Conservation (phyloP, 2,113 vertebrate species). For the Scophthalmus maximus region DNA sequence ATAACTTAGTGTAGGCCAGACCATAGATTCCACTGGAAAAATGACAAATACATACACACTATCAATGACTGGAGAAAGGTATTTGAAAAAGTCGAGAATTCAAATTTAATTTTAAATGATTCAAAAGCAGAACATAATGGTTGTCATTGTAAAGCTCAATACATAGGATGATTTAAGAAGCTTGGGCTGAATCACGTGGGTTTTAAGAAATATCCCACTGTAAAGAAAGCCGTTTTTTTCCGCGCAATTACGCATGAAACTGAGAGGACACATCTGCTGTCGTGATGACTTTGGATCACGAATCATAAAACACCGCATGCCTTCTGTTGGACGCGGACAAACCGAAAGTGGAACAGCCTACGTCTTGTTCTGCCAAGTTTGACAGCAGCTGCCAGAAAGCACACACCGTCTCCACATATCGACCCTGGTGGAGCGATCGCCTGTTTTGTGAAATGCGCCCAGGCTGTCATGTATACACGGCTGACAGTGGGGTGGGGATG, state of each 20-base stretch:
- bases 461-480: neutral
- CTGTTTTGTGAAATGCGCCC: constrained; percentile 2
- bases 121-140: neutral
- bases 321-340: too few relatives aligned
- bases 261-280: neutral
- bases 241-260: constrained; percentile 11
- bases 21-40: neutral
- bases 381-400: constrained; percentile 43
- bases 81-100: neutral
- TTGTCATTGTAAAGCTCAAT: neutral
- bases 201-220: neutral
- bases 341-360: constrained; percentile 10
- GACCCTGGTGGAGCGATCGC: constrained; percentile 20
- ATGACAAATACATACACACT: neutral
- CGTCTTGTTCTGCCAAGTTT: constrained; percentile 56
- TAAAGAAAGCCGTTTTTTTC: constrained; percentile 30
- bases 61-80: neutral
- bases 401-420: constrained; percentile 48
- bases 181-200: constrained; percentile 15
- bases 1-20: neutral
- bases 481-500: neutral
- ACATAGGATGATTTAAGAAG: neutral
- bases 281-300: neutral
- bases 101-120: neutral
- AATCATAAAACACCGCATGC: neutral